These are phyloP conservation scores for Oxyruncus cristatus DNA, from an alignment of 2,113 vertebrate genomes.

Conservation along the genomic window DNA sequence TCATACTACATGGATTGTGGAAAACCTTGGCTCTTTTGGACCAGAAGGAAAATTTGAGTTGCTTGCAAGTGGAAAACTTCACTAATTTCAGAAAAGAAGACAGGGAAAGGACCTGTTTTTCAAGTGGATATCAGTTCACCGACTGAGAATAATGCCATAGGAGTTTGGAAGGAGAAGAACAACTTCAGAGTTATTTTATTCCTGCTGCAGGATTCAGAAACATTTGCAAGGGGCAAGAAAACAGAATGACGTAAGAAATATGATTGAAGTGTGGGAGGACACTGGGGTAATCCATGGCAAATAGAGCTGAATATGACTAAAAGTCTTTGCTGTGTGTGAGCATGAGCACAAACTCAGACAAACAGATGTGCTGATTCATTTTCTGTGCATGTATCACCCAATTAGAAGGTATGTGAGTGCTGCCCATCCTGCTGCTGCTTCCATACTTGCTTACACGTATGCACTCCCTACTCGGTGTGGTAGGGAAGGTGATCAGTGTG, in stretches of 20 bases:
- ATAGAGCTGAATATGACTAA: background rate
- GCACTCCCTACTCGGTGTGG: fast-evolving
- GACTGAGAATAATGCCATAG: background rate
- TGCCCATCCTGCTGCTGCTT: background rate
- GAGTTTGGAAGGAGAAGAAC: background rate
- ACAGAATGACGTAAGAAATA: background rate
- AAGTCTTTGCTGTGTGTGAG: background rate
- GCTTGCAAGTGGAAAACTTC: background rate
- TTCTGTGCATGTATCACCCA: background rate
- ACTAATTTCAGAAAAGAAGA: background rate
- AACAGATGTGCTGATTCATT: background rate
- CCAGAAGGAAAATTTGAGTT: background rate
- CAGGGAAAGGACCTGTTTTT: background rate
- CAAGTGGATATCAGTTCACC: background rate
- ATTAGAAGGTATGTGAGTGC: background rate
- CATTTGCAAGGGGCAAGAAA: background rate
- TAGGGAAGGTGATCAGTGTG: background rate
- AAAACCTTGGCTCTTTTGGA: background rate
- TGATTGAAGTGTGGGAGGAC: background rate
- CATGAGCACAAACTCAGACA: background rate
- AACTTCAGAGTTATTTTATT: background rate
- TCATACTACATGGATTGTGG: background rate
- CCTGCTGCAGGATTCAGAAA: background rate
- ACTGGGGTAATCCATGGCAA: background rate
- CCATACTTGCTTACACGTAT: background rate